Percentiles rank a stretch among this genome's conserved stretches.
Conservation (phyloP, 2,888 invertebrate species). For the Andrena hattorfiana region DNA sequence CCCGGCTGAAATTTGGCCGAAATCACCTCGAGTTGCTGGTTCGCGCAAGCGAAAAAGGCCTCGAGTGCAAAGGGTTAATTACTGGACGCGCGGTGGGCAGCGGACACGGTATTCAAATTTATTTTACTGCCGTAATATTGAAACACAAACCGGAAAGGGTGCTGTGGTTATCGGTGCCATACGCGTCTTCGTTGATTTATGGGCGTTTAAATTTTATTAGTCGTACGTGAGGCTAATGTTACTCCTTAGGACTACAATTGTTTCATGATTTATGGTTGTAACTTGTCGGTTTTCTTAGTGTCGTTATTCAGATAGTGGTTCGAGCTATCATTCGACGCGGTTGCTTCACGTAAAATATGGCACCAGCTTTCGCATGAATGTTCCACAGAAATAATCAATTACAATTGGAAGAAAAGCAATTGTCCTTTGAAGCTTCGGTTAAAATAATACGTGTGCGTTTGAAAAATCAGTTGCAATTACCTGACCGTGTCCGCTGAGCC, state of each 20-base stretch:
- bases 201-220: neutral
- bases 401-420: neutral
- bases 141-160: neutral
- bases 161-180: neutral
- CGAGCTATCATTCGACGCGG: too few species aligned
- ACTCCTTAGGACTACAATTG: neutral
- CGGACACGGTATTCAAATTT: slow-evolving; percentile 1
- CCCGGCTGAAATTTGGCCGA: too few species aligned
- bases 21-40: too few species aligned
- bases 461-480: slow-evolving; percentile 70
- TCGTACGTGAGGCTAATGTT: neutral
- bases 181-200: slow-evolving; percentile 2
- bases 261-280: neutral
- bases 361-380: too few species aligned
- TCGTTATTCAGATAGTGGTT: neutral
- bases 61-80: too few species aligned
- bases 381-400: neutral
- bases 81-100: neutral
- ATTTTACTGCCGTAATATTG: neutral
- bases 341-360: too few species aligned
- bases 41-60: too few species aligned
- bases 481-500: slow-evolving; percentile 95
- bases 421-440: neutral
- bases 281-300: neutral
- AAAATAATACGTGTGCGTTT: neutral